phyloP scores from a whole-genome alignment of 2,113 vertebrate species.

The Oreotrochilus melanogaster region DNA sequence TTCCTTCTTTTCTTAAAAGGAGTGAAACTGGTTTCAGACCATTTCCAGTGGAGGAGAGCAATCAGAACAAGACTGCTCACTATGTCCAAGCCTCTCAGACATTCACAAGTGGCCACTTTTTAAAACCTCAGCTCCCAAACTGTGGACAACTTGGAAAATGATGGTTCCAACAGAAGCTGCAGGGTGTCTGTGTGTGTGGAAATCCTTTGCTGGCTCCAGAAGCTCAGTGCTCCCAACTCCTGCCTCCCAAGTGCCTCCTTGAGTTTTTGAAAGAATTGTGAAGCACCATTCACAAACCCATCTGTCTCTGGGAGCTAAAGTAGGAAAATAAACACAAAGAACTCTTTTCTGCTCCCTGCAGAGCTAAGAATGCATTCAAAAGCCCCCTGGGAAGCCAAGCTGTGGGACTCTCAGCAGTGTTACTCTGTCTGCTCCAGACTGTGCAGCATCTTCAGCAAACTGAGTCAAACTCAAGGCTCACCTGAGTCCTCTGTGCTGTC shows the following conservation, averaged over 20 bases:
- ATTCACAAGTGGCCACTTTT: not conserved
- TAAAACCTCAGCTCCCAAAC: not conserved
- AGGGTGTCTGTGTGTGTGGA: not conserved
- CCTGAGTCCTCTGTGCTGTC: fast-evolving
- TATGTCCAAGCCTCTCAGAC: not conserved
- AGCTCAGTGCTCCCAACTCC: not conserved
- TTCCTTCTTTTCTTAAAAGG: not conserved
- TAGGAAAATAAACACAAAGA: not conserved
- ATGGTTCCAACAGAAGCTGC: fast-evolving
- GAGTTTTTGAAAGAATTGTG: not conserved
- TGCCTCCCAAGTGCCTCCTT: not conserved
- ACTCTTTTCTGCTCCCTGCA: not conserved
- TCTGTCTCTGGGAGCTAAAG: not conserved
- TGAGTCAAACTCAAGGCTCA: not conserved
- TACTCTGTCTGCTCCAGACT: not conserved
- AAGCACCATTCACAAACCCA: not conserved
- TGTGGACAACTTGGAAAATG: not conserved
- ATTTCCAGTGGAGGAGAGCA: not conserved
- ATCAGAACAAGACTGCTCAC: not conserved
- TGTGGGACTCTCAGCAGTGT: not conserved
- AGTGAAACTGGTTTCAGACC: not conserved
- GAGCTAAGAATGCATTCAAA: not conserved
- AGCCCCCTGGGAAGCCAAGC: not conserved
- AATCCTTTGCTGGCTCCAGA: not conserved
- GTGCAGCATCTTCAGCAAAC: not conserved